Conservation (phyloP, 1,140 invertebrate genomes). For the Drosophila kohkoa region DNA sequence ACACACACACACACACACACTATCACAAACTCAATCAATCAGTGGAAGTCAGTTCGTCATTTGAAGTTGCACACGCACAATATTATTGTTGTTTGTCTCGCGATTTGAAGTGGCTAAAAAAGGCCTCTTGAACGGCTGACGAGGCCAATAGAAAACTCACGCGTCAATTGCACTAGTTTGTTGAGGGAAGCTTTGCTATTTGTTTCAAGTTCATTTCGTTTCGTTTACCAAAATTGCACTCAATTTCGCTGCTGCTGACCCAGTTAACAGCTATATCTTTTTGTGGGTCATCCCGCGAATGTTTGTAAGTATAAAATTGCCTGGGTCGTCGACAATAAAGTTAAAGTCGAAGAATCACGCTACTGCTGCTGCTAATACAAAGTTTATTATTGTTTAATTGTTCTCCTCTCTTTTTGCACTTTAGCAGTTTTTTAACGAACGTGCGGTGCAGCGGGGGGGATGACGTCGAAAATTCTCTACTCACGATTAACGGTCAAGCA, state of each 20-base stretch:
- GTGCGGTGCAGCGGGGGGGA: background rate
- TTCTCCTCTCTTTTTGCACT: background rate
- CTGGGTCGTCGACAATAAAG: no score
- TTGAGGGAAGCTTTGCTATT: slow-evolving; percentile 5
- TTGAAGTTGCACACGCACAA: slow-evolving; percentile 10
- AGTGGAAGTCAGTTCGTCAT: slow-evolving; percentile 16
- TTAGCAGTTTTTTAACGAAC: slow-evolving; percentile 50
- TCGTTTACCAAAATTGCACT: slow-evolving; percentile 24
- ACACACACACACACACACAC: background rate
- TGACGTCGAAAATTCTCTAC: slow-evolving; percentile 24
- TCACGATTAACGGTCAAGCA: slow-evolving; percentile 19
- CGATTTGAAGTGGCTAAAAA: slow-evolving; percentile 11
- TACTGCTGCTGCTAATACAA: slow-evolving; percentile 2
- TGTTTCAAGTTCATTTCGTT: slow-evolving; percentile 64
- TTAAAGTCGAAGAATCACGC: slow-evolving; percentile 10
- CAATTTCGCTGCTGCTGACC: slow-evolving; percentile 56
- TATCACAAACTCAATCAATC: background rate
- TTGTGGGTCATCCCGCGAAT: slow-evolving; percentile 58
- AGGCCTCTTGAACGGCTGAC: slow-evolving; percentile 2
- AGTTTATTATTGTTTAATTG: slow-evolving; percentile 16
- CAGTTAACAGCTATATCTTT: slow-evolving; percentile 49
- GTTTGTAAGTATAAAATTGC: slow-evolving; percentile 5
- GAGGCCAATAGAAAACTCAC: slow-evolving; percentile 20
- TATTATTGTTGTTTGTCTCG: slow-evolving; percentile 1
- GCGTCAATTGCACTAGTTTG: slow-evolving; percentile 33